A percentile compares a stretch with the other conserved stretches of the same genome.
Conservation (phyloP, 2,888 invertebrate species). For the Lycia hirtaria region DNA sequence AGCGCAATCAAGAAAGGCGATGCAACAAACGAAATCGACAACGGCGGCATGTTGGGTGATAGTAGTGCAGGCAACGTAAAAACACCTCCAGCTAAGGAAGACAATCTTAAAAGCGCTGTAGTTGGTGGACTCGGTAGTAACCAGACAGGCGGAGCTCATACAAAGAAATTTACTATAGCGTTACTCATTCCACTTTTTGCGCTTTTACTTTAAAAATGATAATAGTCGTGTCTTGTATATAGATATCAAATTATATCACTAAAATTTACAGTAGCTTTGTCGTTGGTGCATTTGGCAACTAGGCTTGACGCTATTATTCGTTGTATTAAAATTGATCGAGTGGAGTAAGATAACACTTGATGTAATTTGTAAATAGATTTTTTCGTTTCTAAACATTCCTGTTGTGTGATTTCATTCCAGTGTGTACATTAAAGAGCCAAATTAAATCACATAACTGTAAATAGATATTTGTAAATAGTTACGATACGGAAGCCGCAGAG, state of each 20-base stretch:
- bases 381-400: conserved; percentile 78
- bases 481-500: conserved; percentile 76
- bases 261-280: conserved; percentile 67
- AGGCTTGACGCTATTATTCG: conserved; percentile 72
- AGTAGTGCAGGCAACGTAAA: conserved; percentile 65
- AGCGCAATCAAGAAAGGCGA: conserved; percentile 62
- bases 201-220: conserved; percentile 64
- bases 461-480: conserved; percentile 81
- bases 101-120: conserved; percentile 66
- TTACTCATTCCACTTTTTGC: conserved; percentile 65
- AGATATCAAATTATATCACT: conserved; percentile 62
- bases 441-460: conserved; percentile 76
- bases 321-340: conserved; percentile 50
- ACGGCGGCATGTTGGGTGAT: conserved; percentile 62
- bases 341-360: conserved; percentile 44
- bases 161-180: conserved; percentile 53
- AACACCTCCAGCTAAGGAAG: conserved; percentile 62
- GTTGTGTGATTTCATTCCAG: conserved; percentile 79
- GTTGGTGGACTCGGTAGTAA: conserved; percentile 74
- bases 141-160: conserved; percentile 49
- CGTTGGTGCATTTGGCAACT: conserved; percentile 66
- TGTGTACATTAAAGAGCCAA: conserved; percentile 73
- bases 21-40: conserved; percentile 58
- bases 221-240: conserved; percentile 67
- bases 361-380: conserved; percentile 67